Base-by-base conservation (phyloP, 2,113 vertebrate species). In the Marcusenius ussheri region DNA sequence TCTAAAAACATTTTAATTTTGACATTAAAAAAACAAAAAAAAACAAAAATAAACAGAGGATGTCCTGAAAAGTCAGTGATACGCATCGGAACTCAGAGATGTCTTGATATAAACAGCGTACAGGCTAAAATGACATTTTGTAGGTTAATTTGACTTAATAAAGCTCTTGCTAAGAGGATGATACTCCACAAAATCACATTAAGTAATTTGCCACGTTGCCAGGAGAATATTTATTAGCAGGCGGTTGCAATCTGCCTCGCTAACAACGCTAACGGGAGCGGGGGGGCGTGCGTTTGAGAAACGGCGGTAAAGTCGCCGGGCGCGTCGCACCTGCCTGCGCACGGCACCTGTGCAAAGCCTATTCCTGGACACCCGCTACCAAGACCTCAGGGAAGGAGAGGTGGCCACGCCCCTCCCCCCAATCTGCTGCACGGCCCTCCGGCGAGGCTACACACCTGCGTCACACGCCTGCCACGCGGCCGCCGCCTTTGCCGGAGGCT, bases 151-250 rank as follows among this genome's bases (percentile, higher is more conserved):
- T 80, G 31, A 80, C 74, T 70, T 70, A 80, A 80, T 80, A 42
- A 80, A 80, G 74, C 35, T 80, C 74, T 80, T 80, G 31, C 74
- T 80, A 80, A 80, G 74, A 80, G 35, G 17, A 42, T 42, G 35
- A 84, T 84, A n/a, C 45, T 46, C 19, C 42, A 47, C 35, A 42
- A 46, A 84, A 46, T 84, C 15, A n/a, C 42, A 84, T 45, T 45
- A 45, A 84, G 47, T 84, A 42, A 84, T 84, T 47, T 84, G 21
- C 83, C 19, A 5, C 3, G 45, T 45, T 84, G 39, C 83, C 83
- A 84, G 83, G 83, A 46, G 83, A 84, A 47, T 84, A 47, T 86
- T 86, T 86, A 49, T 51, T 51, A 87, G 6, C 85, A 51, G 83
- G 24, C 13, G 11, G 47, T 35, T 35, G 27, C 45, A 46, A 80